These are phyloP conservation scores for Ischnura elegans DNA, from an alignment of 2,888 invertebrate species.

Conservation along the genomic window DNA sequence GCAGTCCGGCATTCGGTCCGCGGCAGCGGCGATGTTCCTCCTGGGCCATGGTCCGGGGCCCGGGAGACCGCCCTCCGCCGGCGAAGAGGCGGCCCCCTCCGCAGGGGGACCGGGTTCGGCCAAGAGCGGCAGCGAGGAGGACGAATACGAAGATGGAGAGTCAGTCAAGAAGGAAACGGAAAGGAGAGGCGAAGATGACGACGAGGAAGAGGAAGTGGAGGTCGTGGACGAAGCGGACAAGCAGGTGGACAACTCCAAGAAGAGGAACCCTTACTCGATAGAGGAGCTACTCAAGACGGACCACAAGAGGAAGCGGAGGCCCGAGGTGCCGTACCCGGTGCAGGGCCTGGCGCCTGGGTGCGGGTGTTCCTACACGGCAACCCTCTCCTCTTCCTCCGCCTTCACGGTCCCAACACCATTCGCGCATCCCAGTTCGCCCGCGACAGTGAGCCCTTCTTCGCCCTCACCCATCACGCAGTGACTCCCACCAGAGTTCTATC, in stretches of 20 bases:
- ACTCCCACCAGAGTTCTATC: background rate
- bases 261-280: conserved; percentile 92
- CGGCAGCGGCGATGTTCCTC: conserved; percentile 74
- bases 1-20: conserved; percentile 73
- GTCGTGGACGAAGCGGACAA: conserved; percentile 45
- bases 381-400: conserved; percentile 53
- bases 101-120: conserved; percentile 77
- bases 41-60: conserved; percentile 70
- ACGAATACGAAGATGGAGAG: background rate
- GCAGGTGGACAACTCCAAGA: conserved; percentile 75
- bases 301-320: conserved; percentile 43
- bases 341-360: conserved; percentile 32
- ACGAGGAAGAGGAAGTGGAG: conserved; percentile 38
- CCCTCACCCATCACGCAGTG: conserved; percentile 51
- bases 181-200: conserved; percentile 17
- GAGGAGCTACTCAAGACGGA: conserved; percentile 88
- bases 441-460: background rate
- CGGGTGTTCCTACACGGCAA: conserved; percentile 56
- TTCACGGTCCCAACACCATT: conserved; percentile 23
- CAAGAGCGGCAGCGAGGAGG: conserved; percentile 13
- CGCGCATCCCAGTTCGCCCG: background rate
- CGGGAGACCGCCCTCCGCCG: conserved; percentile 81
- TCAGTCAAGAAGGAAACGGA: background rate
- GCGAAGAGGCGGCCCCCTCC: conserved; percentile 75
- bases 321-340: conserved; percentile 32